These are phyloP conservation scores for Erpobdella octoculata DNA, from an alignment of 2,888 invertebrate species.

Conservation along the genomic window DNA sequence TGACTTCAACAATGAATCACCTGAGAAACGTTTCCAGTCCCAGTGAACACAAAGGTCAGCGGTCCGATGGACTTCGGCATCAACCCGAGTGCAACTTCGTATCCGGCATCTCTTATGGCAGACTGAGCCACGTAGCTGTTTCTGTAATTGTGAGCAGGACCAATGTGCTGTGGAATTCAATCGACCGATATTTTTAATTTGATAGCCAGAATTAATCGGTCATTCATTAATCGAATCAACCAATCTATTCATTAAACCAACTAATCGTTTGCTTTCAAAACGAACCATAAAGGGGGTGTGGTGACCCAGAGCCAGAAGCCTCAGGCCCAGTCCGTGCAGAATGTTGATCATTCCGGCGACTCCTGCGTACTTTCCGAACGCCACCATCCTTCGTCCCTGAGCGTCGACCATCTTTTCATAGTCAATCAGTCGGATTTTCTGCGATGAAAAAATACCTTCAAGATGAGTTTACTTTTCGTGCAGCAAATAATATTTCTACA, in stretches of 20 bases:
- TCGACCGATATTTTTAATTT: neutral
- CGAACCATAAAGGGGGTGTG: conserved; percentile 95
- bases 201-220: neutral
- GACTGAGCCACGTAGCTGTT: conserved; percentile 95
- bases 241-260: neutral
- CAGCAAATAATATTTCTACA: neutral
- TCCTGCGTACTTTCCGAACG: conserved; percentile 96
- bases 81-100: conserved; percentile 86
- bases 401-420: conserved; percentile 91
- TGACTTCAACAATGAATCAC: conserved; percentile 40
- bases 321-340: conserved; percentile 85
- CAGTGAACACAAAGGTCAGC: conserved; percentile 92
- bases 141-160: conserved; percentile 94
- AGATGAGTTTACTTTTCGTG: neutral
- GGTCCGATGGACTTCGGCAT: conserved; percentile 98
- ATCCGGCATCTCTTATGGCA: conserved; percentile 94
- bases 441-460: conserved; percentile 41
- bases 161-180: conserved; percentile 67
- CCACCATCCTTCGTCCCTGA: conserved; percentile 81
- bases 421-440: conserved; percentile 89
- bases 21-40: conserved; percentile 92
- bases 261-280: neutral
- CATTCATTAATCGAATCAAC: too few relatives aligned
- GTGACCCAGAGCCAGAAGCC: conserved; percentile 87
- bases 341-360: conserved; percentile 98